Base-by-base conservation (phyloP, 2,888 invertebrate genomes). In the Catocala fraxini region DNA sequence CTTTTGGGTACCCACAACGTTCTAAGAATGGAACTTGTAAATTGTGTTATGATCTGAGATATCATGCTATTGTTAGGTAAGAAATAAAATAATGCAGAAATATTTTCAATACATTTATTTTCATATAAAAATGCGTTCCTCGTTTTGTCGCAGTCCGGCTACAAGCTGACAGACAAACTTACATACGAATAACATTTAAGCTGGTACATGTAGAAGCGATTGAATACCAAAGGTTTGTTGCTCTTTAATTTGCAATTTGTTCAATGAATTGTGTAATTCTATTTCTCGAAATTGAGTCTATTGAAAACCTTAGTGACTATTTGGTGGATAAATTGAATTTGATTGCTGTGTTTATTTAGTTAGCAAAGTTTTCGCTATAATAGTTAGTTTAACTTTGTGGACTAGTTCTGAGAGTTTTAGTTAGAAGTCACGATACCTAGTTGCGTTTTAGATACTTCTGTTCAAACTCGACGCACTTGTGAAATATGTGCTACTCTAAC, bases 41-140 rank as follows among this genome's bases (percentile, higher is more conserved):
- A 6, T 39, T 7, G 35, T 9, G 7, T 39, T 5, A 6, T 39
- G 35, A 39, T 7, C 6, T 39, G 9, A 4, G 35, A 7, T 39
- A 6, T 39, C 6, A 39, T 6, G 35, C 3, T 7, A 1, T 39
- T 5, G 25, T 39, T 7, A 5, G 42, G 6, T 45, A 6, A 45
- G 10, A 56, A 71, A 63, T 62, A 52, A 73, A 55, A 69, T 53
- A 35, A 39, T 39, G 4, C 42, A 49, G 1, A 58, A n/a, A 56
- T 9, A 53, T 72, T 75, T 86, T 88, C 82, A 80, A 87, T 86
- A 91, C 87, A 91, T 93, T 93, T 91, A 92, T 92, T 90, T 89
- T 71, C 67, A 61, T 88, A 88, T 86, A 89, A 89, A 92, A 93
- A 92, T 89, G 92, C 91, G 85, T 81, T 85, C 84, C 43, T 43